phyloP scores from a whole-genome alignment of 1,140 invertebrate species.

The Mycetomoellerius zeteki region DNA sequence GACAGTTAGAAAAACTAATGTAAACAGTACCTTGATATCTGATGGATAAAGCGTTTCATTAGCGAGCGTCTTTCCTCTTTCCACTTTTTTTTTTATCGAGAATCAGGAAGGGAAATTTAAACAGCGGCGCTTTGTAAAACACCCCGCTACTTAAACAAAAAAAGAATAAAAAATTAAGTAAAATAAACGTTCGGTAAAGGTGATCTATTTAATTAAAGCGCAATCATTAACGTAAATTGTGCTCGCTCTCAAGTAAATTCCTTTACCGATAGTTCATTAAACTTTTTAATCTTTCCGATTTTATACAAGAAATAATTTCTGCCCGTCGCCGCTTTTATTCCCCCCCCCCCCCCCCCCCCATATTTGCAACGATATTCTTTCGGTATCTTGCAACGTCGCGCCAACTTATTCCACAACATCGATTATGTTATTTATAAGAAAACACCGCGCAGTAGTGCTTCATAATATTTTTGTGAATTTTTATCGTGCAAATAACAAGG shows the following conservation, averaged over 20 bases:
- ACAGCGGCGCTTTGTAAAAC: not conserved
- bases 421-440: conserved; percentile 11
- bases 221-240: conserved; percentile 57
- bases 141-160: conserved; percentile 5
- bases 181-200: conserved; percentile 21
- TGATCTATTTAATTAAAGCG: conserved; percentile 44
- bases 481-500: not conserved
- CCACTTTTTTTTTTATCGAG: not conserved
- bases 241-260: conserved; percentile 33
- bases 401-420: conserved; percentile 33
- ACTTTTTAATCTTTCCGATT: conserved; percentile 58
- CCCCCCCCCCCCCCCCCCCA: not conserved
- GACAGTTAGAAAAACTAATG: conserved; percentile 12
- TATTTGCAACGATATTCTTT: conserved; percentile 38
- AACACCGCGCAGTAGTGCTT: conserved; percentile 26
- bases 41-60: not conserved
- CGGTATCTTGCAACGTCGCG: not conserved
- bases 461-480: not conserved
- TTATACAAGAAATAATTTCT: conserved; percentile 53
- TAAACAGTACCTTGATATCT: not conserved
- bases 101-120: conserved; percentile 18
- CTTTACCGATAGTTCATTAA: conserved; percentile 54
- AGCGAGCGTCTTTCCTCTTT: not conserved
- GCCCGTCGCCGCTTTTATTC: conserved; percentile 21
- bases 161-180: conserved; percentile 15